Base-by-base conservation (phyloP, 2,113 vertebrate genomes). In the Nipponia nippon region DNA sequence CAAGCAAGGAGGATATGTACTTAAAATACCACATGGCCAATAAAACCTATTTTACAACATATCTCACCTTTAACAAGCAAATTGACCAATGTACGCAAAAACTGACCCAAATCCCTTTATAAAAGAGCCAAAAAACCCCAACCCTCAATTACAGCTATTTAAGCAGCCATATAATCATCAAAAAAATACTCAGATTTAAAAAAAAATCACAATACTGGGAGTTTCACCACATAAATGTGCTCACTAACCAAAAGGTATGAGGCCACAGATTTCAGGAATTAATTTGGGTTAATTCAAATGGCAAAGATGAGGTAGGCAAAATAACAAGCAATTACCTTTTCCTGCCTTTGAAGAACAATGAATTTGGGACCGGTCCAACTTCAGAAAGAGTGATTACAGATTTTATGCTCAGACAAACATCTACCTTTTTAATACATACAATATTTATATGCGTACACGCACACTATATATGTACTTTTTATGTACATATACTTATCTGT, bases 291-390 rank as follows among this genome's bases (percentile, higher is more conserved):
- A 92, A 95, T 97, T 96, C 91, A 92, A 78, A 97, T 89, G 87
- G 91, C 93, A 88, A 20, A 80, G 96, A 97, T 91, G 95, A 97
- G 92, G 95, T 96, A 96, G 97, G 95, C 96, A 95, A 91, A 97
- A 97, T 95, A 97, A 91, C 85, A 98, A 97, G 96, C 96, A 97
- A 97, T 97, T 98, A 97, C 94, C 94, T 97, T 98, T 98, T 97
- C 96, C 87, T 97, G 96, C 94, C 96, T 98, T 98, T 97, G 96
- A 97, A 97, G 97, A 98, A 98, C 97, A 98, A 97, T 97, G 95
- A 95, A 94, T 92, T 96, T 97, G 96, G 96, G 94, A 91, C 90
- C 21, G 92, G 83, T 97, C 96, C 98, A 98, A 97, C 94, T 97
- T 90, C 63, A 25, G 95, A 42, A 96, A 96, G 91, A 94, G 86